A percentile compares a stretch with the other conserved stretches of the same genome.
These are phyloP conservation scores for Arion vulgaris DNA, from an alignment of 1,140 invertebrate genomes.

Conservation along the genomic window DNA sequence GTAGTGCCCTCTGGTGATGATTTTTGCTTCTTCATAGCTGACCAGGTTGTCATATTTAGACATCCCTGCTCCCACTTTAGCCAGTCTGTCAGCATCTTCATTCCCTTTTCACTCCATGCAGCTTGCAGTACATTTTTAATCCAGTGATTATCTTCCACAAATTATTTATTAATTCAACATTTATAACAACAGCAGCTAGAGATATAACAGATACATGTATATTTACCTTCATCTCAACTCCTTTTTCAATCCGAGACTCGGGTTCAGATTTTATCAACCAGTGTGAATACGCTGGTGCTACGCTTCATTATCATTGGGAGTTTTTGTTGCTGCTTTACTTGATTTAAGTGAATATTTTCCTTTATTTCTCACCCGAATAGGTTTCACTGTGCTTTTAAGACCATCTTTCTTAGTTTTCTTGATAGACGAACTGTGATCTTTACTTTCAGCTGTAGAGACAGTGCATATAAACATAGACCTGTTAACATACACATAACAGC, in stretches of 20 bases:
- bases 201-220: background rate
- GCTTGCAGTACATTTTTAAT: too few species aligned
- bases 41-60: too few species aligned
- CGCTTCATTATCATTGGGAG: background rate
- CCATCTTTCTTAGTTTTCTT: background rate
- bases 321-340: background rate
- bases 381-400: background rate
- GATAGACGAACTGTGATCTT: background rate
- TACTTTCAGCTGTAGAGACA: background rate
- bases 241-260: slow-evolving; percentile 66
- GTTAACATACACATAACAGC: too few species aligned
- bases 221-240: slow-evolving; percentile 66
- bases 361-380: background rate
- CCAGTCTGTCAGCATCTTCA: too few species aligned
- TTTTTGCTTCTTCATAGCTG: too few species aligned
- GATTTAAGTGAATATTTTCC: background rate
- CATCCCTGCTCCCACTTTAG: too few species aligned
- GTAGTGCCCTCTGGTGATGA: too few species aligned
- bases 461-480: background rate
- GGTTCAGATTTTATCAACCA: slow-evolving; percentile 72
- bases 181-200: background rate
- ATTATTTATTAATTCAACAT: too few species aligned
- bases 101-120: too few species aligned
- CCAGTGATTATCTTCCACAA: too few species aligned
- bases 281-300: slow-evolving; percentile 44